Percentiles rank a stretch among this genome's conserved stretches.
phyloP scores from a whole-genome alignment of 2,797 vertebrate species.

The Crocodylus rhombifer region DNA sequence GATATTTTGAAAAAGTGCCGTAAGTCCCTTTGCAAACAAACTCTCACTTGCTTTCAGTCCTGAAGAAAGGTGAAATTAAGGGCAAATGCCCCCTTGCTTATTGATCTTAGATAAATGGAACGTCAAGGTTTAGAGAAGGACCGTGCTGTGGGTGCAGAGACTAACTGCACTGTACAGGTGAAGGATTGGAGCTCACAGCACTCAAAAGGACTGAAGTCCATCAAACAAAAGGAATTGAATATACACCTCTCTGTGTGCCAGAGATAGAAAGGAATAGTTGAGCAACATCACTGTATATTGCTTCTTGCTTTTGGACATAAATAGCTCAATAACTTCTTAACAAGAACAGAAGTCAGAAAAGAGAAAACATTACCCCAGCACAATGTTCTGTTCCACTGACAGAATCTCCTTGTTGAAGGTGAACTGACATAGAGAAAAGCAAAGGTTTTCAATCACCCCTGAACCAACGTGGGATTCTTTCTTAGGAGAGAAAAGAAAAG shows the following conservation, averaged over 20 bases:
- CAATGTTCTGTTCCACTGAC: not conserved
- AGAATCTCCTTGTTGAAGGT: not conserved
- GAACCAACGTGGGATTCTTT: not conserved
- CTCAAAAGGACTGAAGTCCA: not conserved
- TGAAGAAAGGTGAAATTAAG: not conserved
- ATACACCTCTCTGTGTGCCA: not conserved
- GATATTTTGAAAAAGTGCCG: not conserved
- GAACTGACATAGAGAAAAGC: not conserved
- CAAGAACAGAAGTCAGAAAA: not conserved
- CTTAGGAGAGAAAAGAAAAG: not conserved
- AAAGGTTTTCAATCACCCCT: not conserved
- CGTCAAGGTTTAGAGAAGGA: not conserved
- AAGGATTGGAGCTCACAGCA: not conserved
- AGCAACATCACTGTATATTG: not conserved
- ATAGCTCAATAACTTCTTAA: not conserved
- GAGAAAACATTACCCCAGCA: not conserved
- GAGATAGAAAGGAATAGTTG: not conserved
- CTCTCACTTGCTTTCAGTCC: not conserved
- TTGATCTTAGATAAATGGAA: not conserved
- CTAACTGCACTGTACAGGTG: not conserved
- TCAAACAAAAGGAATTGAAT: not conserved
- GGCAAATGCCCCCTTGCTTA: accelerated
- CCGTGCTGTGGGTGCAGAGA: not conserved
- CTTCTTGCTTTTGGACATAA: not conserved
- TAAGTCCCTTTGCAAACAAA: not conserved